Evolutionary conservation across 92 coral and sea anemone genomes (phyloP).

Genomic region (Epizoanthus stellaris): DNA sequence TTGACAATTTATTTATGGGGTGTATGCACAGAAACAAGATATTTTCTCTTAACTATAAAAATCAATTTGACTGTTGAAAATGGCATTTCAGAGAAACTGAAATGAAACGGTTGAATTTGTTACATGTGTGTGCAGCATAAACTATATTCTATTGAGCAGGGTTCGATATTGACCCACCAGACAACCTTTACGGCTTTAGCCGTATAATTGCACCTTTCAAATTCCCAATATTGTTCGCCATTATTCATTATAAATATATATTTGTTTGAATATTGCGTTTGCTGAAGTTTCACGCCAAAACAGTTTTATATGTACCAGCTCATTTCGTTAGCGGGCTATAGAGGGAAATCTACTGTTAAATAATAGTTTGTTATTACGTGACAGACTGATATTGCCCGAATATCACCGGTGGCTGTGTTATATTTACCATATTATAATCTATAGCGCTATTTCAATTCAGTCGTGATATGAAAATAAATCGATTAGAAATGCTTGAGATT

Average conservation of each 20-base stretch:
- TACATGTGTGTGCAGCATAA: no score
- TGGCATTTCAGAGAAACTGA: neutral
- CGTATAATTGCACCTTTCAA: no score
- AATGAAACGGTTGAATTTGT: neutral
- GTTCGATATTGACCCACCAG: no score
- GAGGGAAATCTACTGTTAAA: no score
- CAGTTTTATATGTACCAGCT: no score
- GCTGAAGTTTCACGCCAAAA: no score
- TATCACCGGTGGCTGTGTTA: neutral
- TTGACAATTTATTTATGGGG: neutral
- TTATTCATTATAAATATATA: no score
- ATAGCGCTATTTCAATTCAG: neutral
- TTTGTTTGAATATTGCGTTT: no score
- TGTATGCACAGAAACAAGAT: slow-evolving; percentile 5
- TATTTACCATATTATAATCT: neutral
- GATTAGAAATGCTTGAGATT: neutral
- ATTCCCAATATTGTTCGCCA: no score
- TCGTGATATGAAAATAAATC: neutral
- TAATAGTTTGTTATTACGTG: neutral
- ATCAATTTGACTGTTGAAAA: neutral
- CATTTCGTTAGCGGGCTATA: no score
- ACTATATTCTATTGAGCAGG: no score
- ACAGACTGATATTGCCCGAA: neutral
- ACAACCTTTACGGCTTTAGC: no score
- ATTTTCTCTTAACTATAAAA: neutral